Evolutionary conservation across 2,888 invertebrate species (phyloP).

Genomic region (Pyrgus malvae): DNA sequence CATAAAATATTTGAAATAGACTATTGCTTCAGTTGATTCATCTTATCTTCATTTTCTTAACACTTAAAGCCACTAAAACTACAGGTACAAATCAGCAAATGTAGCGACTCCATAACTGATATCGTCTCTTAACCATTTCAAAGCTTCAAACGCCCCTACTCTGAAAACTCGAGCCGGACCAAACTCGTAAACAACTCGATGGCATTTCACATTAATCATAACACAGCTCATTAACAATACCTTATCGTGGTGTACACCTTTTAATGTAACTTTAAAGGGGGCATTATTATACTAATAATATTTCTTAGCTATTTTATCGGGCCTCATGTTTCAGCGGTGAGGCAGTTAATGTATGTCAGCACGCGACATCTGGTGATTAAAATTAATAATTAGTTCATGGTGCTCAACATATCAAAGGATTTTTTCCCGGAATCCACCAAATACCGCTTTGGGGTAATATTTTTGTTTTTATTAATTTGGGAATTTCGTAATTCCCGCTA

Average conservation of each 20-base stretch:
- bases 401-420: constrained; percentile 3
- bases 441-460: too few species aligned
- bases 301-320: constrained; percentile 63
- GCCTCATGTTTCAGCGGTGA: constrained; percentile 64
- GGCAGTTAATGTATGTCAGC: constrained; percentile 69
- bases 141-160: constrained; percentile 20
- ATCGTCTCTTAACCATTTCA: background rate
- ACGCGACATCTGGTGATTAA: constrained; percentile 73
- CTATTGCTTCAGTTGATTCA: too few species aligned
- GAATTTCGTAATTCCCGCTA: background rate
- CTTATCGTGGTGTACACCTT: constrained; percentile 67
- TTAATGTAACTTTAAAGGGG: constrained; percentile 74
- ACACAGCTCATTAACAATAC: constrained; percentile 68
- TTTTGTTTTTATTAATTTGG: background rate
- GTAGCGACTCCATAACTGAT: too few species aligned
- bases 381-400: constrained; percentile 62
- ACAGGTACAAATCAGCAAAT: too few species aligned
- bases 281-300: constrained; percentile 48
- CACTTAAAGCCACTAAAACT: too few species aligned
- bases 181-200: constrained; percentile 49
- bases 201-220: constrained; percentile 56
- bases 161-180: constrained; percentile 41
- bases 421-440: too few species aligned
- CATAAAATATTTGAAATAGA: too few species aligned
- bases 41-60: too few species aligned